Conservation (phyloP, 2,888 invertebrate genomes). For the Caenorhabditis macrosperma region DNA sequence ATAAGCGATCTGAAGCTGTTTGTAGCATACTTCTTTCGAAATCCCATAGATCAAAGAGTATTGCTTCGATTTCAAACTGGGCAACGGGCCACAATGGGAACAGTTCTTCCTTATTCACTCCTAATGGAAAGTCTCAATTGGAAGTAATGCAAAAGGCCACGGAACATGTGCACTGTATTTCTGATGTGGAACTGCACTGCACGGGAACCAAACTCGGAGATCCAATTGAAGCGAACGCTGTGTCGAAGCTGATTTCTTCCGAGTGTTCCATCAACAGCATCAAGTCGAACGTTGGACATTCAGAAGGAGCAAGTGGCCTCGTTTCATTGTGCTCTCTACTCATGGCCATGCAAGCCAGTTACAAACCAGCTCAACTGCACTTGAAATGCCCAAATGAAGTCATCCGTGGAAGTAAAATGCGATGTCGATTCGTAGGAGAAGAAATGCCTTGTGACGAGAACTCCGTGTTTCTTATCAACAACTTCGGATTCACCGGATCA, state of each 20-base stretch:
- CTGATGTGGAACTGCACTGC: constrained; percentile 78
- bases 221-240: constrained; percentile 72
- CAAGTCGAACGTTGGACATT: constrained; percentile 74
- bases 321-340: constrained; percentile 58
- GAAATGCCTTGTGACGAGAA: constrained; percentile 48
- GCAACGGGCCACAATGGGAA: constrained; percentile 77
- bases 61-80: constrained; percentile 35
- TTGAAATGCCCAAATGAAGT: constrained; percentile 54
- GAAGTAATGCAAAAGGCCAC: constrained; percentile 64
- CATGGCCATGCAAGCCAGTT: constrained; percentile 38
- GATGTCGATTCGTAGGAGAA: constrained; percentile 59
- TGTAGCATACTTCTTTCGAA: constrained; percentile 49
- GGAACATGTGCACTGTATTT: not conserved
- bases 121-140: constrained; percentile 69
- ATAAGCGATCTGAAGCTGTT: constrained; percentile 79
- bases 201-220: constrained; percentile 77
- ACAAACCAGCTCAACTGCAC: constrained; percentile 60
- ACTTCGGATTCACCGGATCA: constrained; percentile 78
- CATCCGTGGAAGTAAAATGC: constrained; percentile 33
- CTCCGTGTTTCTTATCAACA: constrained; percentile 67
- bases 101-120: constrained; percentile 74
- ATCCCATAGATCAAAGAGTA: not conserved
- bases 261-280: constrained; percentile 62
- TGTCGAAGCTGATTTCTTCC: constrained; percentile 33
- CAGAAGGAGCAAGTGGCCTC: constrained; percentile 74